Percentiles rank a stretch among this genome's conserved stretches.
Conservation (phyloP, 1,140 invertebrate species). For the Apis mellifera region Amel_HAv3.1 CM009935.2:4760501-4761000, state of each 20-base stretch:
- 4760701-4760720: constrained; percentile 48
- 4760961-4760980: background rate
- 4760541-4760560: background rate
- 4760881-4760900: constrained; percentile 12
- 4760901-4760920: constrained; percentile 22
- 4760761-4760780: constrained; percentile 5
- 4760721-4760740: constrained; percentile 16
- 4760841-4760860: background rate
- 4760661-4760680: constrained; percentile 33
- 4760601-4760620: constrained; percentile 3
- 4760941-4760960: background rate
- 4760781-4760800: background rate
- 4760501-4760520: too few species aligned
- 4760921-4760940: background rate
- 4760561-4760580: too few species aligned
- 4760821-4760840: background rate
- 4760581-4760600: background rate
- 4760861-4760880: background rate
- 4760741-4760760: background rate
- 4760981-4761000: constrained; percentile 44
- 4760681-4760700: constrained; percentile 52
- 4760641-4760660: constrained; percentile 22
- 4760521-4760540: background rate
- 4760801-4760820: background rate
- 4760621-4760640: too few species aligned